A percentile compares a stretch with the other conserved stretches of the same genome.
phyloP scores from a whole-genome alignment of 2,797 vertebrate genomes.

The Labroides dimidiatus region DNA sequence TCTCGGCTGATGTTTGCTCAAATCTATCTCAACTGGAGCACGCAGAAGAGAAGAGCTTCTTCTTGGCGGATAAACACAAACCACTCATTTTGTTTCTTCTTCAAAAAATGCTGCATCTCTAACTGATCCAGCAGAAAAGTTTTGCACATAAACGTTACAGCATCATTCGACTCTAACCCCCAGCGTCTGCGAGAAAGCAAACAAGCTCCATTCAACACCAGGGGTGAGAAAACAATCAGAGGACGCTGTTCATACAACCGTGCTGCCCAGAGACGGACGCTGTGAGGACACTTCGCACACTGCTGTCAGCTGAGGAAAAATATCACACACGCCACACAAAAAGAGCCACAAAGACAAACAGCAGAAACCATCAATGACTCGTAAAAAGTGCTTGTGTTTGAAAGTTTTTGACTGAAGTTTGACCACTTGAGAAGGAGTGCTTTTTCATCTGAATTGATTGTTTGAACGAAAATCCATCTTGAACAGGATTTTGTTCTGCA shows the following conservation, averaged over 20 bases:
- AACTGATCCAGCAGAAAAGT: background rate
- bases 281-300: constrained; percentile 58
- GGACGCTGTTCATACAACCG: constrained; percentile 51
- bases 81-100: too few relatives aligned
- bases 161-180: constrained; percentile 32
- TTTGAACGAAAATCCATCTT: background rate
- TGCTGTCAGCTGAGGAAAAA: constrained; percentile 58
- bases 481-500: background rate
- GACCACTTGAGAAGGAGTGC: constrained; percentile 28
- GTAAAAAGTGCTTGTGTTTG: constrained; percentile 5
- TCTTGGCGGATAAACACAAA: too few relatives aligned
- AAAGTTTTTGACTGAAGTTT: constrained; percentile 32
- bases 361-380: constrained; percentile 33
- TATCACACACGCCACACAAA: constrained; percentile 46
- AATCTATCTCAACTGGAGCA: too few relatives aligned
- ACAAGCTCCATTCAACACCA: constrained; percentile 42
- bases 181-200: constrained; percentile 57
- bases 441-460: background rate
- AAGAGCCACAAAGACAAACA: constrained; percentile 44
- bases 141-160: background rate
- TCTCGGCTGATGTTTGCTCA: too few relatives aligned
- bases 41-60: too few relatives aligned
- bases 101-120: too few relatives aligned
- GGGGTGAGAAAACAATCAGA: constrained; percentile 59
- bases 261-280: constrained; percentile 26